Conservation (phyloP, 92 coral and sea anemone genomes). For the Palythoa grandis region DNA sequence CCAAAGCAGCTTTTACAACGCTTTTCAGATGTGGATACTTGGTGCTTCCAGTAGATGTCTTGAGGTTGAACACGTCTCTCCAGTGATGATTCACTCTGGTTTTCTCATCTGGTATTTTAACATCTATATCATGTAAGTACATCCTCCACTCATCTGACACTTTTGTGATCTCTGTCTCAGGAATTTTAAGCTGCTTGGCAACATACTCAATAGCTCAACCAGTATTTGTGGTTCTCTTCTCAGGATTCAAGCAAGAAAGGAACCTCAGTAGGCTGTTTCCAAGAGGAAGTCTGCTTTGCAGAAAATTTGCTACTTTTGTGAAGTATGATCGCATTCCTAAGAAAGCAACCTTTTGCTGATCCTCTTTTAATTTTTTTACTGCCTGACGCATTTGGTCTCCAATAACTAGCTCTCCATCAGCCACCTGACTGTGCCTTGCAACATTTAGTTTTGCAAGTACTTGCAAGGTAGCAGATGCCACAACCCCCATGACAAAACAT, state of each 20-base stretch:
- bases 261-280: not conserved
- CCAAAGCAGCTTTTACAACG: no score
- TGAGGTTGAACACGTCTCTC: no score
- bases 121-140: not conserved
- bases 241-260: slow-evolving; percentile 8
- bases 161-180: slow-evolving; percentile 32
- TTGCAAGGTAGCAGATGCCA: not conserved
- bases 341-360: slow-evolving; percentile 1
- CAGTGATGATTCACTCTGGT: no score
- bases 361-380: not conserved
- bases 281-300: slow-evolving; percentile 8
- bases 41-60: no score
- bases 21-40: no score
- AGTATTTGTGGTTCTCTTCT: not conserved
- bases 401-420: slow-evolving; percentile 5
- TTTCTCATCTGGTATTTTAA: no score
- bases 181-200: slow-evolving; percentile 36
- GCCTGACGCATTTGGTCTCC: not conserved
- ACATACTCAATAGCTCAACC: slow-evolving; percentile 40
- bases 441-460: not conserved
- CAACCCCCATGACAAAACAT: not conserved
- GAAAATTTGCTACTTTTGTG: not conserved
- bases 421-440: not conserved
- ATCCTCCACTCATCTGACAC: slow-evolving; percentile 44
- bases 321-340: slow-evolving; percentile 1